Percentiles rank a stretch among this genome's conserved stretches.
Conservation (phyloP, 37 sponge, comb jelly and placozoan genomes). For the Lycopodina hypogea region DNA sequence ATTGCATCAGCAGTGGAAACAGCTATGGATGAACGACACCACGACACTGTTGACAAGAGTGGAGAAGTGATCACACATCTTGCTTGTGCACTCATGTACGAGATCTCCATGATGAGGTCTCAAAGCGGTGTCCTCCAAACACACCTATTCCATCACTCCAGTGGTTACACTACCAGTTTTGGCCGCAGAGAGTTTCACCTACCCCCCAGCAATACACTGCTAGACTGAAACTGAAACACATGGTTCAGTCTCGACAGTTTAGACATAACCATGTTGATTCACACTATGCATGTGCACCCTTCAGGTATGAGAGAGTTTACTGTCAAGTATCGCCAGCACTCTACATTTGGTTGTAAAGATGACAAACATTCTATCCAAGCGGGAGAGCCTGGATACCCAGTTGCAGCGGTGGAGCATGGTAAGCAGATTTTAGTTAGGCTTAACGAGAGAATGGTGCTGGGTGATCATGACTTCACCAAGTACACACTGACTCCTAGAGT, state of each 20-base stretch:
- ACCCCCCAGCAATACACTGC: constrained; percentile 26
- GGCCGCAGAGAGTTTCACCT: constrained; percentile 30
- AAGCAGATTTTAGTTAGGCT: constrained; percentile 19
- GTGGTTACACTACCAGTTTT: constrained; percentile 45
- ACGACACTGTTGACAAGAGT: constrained; percentile 28
- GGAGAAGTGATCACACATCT: constrained; percentile 51
- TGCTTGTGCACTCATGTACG: constrained; percentile 33
- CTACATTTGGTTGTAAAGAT: constrained; percentile 16
- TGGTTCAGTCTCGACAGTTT: constrained; percentile 46
- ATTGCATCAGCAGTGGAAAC: constrained; percentile 1
- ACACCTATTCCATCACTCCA: constrained; percentile 40
- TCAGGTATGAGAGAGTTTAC: constrained; percentile 45
- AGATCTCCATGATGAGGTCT: constrained; percentile 19
- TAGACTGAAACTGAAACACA: constrained; percentile 31
- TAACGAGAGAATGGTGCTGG: constrained; percentile 18
- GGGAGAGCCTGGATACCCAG: constrained; percentile 62
- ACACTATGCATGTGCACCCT: constrained; percentile 41
- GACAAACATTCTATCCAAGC: constrained; percentile 60
- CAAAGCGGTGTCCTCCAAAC: constrained; percentile 2
- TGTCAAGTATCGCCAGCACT: constrained; percentile 14
- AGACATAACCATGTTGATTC: constrained; percentile 31
- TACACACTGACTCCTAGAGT: constrained; percentile 21
- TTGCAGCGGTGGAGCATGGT: constrained; percentile 55
- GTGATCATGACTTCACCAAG: constrained; percentile 45
- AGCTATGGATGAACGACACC: constrained; percentile 33